Evolutionary conservation across 2,797 vertebrate genomes (phyloP).

Genomic region (Onychomys arenicola): DNA sequence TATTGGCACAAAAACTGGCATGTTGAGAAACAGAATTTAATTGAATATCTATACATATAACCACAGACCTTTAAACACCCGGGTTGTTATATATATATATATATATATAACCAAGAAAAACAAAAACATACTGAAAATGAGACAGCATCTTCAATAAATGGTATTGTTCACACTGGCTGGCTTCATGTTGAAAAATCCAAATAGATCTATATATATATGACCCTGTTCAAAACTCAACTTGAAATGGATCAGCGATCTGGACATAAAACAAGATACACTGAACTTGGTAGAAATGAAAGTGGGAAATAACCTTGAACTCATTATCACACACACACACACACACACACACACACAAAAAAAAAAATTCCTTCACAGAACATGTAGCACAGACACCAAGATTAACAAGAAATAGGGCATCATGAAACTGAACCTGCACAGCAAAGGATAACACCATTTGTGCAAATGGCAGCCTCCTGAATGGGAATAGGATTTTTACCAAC

Average conservation of each 20-base stretch:
- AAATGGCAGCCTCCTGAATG: neutral
- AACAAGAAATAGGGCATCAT: neutral
- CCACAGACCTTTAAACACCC: neutral
- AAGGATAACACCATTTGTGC: neutral
- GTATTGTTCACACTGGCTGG: no score
- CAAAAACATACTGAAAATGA: neutral
- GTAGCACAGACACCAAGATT: neutral
- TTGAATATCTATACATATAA: neutral
- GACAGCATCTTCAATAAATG: neutral
- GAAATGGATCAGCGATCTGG: neutral
- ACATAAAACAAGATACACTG: neutral
- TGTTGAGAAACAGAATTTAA: neutral
- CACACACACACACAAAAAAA: rapidly evolving
- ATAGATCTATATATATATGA: neutral
- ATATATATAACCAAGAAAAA: neutral
- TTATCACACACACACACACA: neutral
- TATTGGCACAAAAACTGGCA: neutral
- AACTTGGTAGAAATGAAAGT: neutral
- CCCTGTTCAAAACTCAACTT: neutral
- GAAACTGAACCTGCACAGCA: neutral
- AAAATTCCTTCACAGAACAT: neutral
- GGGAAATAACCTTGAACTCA: neutral
- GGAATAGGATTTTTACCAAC: neutral
- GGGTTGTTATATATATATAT: no score
- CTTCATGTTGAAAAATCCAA: neutral